Conservation (phyloP, 2,797 vertebrate genomes). For the Sebastes taczanowskii region DNA sequence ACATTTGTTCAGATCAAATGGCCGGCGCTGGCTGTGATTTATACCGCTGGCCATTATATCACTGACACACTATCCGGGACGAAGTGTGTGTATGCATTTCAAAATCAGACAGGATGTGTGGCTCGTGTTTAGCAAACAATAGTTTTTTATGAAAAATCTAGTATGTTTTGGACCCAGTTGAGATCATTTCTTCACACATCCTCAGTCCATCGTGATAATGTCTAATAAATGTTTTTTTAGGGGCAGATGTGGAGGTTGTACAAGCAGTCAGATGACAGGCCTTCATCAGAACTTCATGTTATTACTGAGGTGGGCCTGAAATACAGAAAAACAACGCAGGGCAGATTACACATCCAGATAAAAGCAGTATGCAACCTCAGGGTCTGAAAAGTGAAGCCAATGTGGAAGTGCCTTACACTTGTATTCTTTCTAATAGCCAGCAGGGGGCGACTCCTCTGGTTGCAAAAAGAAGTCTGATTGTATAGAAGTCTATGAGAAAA, state of each 20-base stretch:
- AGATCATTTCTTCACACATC: not conserved
- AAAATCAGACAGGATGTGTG: not conserved
- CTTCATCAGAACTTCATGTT: not conserved
- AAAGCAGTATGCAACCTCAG: not conserved
- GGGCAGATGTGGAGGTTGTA: not conserved
- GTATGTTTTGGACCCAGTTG: not conserved
- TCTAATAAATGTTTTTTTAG: not conserved
- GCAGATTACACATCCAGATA: not conserved
- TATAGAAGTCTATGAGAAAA: too few species aligned
- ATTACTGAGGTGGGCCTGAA: slow-evolving; percentile 56
- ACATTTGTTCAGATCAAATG: slow-evolving; percentile 72
- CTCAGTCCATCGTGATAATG: not conserved
- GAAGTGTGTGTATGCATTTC: not conserved
- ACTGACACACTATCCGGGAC: not conserved
- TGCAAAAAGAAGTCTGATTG: too few species aligned
- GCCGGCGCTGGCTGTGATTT: slow-evolving; percentile 40
- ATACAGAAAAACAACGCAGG: slow-evolving; percentile 20
- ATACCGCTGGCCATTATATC: slow-evolving; percentile 26
- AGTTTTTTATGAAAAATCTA: not conserved
- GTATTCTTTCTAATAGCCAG: not conserved
- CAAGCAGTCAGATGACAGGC: not conserved
- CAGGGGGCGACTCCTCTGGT: not conserved
- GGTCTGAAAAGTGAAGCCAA: not conserved
- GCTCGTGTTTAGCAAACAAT: not conserved
- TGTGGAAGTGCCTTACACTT: not conserved